Conservation (phyloP, 2,113 vertebrate species). For the Rattus rattus region DNA sequence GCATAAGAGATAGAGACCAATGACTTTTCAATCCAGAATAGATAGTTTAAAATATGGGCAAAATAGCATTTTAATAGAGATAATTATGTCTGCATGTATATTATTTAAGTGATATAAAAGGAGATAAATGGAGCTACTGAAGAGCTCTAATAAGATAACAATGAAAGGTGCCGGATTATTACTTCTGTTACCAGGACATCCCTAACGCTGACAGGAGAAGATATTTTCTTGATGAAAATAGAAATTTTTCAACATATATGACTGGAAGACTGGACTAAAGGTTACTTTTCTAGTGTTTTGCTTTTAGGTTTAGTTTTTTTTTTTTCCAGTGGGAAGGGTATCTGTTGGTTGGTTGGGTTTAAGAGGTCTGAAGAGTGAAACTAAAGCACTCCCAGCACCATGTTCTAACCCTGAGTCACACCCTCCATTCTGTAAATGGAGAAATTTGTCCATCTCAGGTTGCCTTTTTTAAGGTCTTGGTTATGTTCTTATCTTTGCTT, state of each 20-base stretch:
- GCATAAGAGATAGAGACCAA: background rate
- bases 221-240: conserved; percentile 40
- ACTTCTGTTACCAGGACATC: background rate
- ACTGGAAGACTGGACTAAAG: background rate
- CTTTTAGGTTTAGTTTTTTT: background rate
- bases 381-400: background rate
- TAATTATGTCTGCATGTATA: background rate
- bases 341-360: background rate
- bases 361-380: rapidly evolving
- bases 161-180: conserved; percentile 20
- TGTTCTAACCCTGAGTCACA: background rate
- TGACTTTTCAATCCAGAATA: background rate
- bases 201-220: conserved; percentile 49
- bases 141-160: background rate
- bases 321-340: background rate
- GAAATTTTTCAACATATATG: background rate
- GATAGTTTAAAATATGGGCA: background rate
- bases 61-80: conserved; percentile 34
- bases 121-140: conserved; percentile 30
- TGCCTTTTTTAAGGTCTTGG: background rate
- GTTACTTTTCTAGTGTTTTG: background rate
- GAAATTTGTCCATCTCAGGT: background rate
- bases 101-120: conserved; percentile 25
- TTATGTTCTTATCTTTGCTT: background rate
- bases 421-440: background rate